phyloP scores from a whole-genome alignment of 2,888 invertebrate genomes.

The Pyralis farinalis region DNA sequence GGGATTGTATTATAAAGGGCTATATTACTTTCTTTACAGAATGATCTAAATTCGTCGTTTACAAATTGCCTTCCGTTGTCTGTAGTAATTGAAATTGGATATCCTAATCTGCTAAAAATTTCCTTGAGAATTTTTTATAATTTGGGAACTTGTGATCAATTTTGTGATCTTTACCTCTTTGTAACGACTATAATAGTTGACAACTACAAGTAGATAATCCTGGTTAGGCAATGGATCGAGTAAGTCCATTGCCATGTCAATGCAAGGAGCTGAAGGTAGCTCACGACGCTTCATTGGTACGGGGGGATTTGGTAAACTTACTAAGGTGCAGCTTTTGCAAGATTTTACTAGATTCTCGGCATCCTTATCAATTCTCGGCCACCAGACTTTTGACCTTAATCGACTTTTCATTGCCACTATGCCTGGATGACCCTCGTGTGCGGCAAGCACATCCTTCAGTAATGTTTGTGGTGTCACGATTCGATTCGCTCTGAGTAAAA shows the following conservation, averaged over 20 bases:
- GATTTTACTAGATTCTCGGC: constrained; percentile 14
- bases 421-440: constrained; percentile 39
- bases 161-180: no score
- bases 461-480: constrained; percentile 5
- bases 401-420: constrained; percentile 35
- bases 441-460: constrained; percentile 8
- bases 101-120: constrained; percentile 23
- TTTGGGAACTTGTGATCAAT: neutral
- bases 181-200: constrained; percentile 9
- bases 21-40: constrained; percentile 20
- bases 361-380: constrained; percentile 35
- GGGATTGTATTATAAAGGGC: constrained; percentile 20
- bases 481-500: constrained; percentile 7
- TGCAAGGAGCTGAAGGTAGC: constrained; percentile 15
- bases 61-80: constrained; percentile 27
- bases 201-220: constrained; percentile 6
- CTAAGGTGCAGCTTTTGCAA: constrained; percentile 20
- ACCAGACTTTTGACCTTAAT: constrained; percentile 41
- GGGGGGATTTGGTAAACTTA: constrained; percentile 15
- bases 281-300: constrained; percentile 11
- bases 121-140: constrained; percentile 19
- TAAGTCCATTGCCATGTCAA: constrained; percentile 18
- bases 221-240: constrained; percentile 10
- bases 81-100: constrained; percentile 20
- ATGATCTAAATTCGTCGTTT: constrained; percentile 23